Percentiles rank a stretch among this genome's conserved stretches.
phyloP scores from a whole-genome alignment of 1,140 invertebrate genomes.

The Formica exsecta region DNA sequence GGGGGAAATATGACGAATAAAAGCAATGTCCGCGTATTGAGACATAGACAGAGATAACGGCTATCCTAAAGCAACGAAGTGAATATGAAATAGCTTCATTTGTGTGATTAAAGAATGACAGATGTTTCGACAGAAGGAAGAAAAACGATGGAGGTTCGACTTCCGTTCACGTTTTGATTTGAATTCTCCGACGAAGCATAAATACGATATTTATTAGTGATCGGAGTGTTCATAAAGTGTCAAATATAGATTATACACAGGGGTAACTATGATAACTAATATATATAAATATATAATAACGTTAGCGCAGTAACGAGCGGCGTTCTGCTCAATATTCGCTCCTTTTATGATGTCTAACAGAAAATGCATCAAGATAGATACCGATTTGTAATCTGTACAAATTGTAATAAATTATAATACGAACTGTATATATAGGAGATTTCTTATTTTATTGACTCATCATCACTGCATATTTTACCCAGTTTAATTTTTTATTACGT shows the following conservation, averaged over 20 bases:
- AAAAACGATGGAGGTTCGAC: not conserved
- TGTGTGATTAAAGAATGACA: not conserved
- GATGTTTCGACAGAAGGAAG: not conserved
- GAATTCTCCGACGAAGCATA: constrained; percentile 22
- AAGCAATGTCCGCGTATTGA: not conserved
- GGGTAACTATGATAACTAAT: constrained; percentile 70
- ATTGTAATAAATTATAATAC: constrained; percentile 77
- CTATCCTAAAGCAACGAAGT: not conserved
- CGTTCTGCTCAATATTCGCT: constrained; percentile 77
- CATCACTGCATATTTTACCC: not conserved
- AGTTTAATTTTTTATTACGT: not conserved
- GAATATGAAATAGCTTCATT: constrained; percentile 14
- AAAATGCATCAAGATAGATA: constrained; percentile 71
- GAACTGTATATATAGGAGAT: constrained; percentile 52
- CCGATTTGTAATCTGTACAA: constrained; percentile 77
- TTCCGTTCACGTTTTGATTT: constrained; percentile 24
- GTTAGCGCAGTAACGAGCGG: constrained; percentile 75
- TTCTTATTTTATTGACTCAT: not conserved
- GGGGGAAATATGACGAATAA: not conserved
- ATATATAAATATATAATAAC: constrained; percentile 55
- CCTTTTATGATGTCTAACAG: constrained; percentile 72
- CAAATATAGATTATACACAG: constrained; percentile 71
- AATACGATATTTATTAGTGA: constrained; percentile 61
- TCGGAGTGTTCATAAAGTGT: constrained; percentile 70
- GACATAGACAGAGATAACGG: not conserved